Evolutionary conservation across 2,797 vertebrate genomes (phyloP).

Genomic region (Karalla daura): DNA sequence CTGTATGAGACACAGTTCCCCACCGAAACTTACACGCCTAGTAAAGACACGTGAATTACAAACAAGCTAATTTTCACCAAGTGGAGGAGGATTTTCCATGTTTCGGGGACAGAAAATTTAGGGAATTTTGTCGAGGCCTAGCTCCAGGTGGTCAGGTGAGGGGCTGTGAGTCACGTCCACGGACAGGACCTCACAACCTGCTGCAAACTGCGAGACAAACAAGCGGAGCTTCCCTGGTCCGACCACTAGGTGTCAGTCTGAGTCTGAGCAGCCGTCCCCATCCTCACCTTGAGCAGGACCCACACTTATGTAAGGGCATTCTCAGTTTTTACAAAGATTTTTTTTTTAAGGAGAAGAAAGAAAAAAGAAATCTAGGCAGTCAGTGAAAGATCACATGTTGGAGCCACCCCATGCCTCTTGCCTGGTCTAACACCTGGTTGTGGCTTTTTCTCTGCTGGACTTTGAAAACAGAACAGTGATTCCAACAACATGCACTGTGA

Average conservation of each 20-base stretch:
- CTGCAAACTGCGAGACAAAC: slow-evolving; percentile 46
- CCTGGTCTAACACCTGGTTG: slow-evolving; percentile 13
- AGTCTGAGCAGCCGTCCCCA: slow-evolving; percentile 37
- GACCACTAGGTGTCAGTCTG: slow-evolving; percentile 75
- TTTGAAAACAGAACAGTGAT: neutral
- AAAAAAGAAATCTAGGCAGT: slow-evolving; percentile 20
- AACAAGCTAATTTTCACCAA: no score
- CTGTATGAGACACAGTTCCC: neutral
- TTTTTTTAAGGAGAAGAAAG: neutral
- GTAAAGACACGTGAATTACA: neutral
- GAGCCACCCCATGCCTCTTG: neutral
- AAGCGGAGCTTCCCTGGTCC: slow-evolving; percentile 29
- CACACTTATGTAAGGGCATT: slow-evolving; percentile 50
- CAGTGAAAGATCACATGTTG: slow-evolving; percentile 1
- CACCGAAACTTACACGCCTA: neutral
- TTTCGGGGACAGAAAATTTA: neutral
- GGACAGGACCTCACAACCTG: neutral
- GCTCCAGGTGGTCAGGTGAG: slow-evolving; percentile 11
- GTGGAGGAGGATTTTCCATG: neutral
- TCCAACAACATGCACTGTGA: neutral
- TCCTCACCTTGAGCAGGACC: slow-evolving; percentile 13
- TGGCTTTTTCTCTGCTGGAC: neutral
- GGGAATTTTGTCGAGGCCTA: neutral
- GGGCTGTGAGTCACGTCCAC: neutral
- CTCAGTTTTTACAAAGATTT: no score